Evolutionary conservation across 2,888 invertebrate species (phyloP).

Genomic region (Macrosoma leucophasiata): DNA sequence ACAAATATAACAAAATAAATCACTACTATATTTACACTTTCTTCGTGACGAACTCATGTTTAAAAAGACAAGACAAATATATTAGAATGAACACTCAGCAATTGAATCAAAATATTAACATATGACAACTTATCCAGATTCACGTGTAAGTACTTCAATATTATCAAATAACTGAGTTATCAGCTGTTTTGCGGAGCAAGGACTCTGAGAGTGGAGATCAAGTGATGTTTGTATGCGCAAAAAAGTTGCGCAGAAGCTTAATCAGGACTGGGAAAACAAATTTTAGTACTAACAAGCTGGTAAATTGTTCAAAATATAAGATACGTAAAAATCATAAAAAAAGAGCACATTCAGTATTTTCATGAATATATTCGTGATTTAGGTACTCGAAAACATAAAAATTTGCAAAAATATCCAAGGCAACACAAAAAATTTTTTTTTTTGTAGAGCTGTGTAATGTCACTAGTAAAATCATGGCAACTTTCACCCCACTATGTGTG

Average conservation of each 20-base stretch:
- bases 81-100: not conserved
- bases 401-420: constrained; percentile 1
- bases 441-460: constrained; percentile 1
- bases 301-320: too few species aligned
- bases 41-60: constrained; percentile 4
- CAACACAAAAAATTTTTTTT: constrained; percentile 2
- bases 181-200: too few species aligned
- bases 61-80: constrained; percentile 1
- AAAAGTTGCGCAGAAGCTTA: too few species aligned
- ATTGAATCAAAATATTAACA: constrained; percentile 3
- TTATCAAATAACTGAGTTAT: not conserved
- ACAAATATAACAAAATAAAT: constrained; percentile 8
- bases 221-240: too few species aligned
- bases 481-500: too few species aligned
- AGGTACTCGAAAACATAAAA: not conserved
- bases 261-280: too few species aligned
- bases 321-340: too few species aligned
- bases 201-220: too few species aligned
- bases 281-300: too few species aligned
- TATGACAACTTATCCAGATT: not conserved
- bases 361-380: not conserved
- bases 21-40: constrained; percentile 3
- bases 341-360: not conserved
- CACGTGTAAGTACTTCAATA: not conserved
- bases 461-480: too few species aligned